These are phyloP conservation scores for Crossocerus cetratus DNA, from an alignment of 2,888 invertebrate genomes.

Conservation along the genomic window DNA sequence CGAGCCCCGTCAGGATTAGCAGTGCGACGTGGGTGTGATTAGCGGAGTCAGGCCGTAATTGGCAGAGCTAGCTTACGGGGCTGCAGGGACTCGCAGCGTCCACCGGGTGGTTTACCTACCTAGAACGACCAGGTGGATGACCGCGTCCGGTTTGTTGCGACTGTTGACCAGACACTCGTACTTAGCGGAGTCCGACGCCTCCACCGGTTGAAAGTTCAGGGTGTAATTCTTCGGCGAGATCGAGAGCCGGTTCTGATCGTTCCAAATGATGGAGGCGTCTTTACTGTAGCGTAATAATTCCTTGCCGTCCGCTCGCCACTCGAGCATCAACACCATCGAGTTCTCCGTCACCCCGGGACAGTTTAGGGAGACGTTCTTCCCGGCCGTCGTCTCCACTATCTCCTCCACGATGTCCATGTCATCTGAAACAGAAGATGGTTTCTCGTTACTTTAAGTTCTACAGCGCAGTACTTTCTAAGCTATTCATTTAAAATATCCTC, in stretches of 20 bases:
- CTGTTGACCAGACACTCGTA: slow-evolving; percentile 85
- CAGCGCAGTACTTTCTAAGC: neutral
- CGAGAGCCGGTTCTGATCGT: slow-evolving; percentile 79
- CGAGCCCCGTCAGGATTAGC: no score
- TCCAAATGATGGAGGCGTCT: slow-evolving; percentile 79
- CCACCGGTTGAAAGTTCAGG: slow-evolving; percentile 81
- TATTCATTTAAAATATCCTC: no score
- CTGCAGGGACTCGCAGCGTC: no score
- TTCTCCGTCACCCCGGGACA: slow-evolving; percentile 85
- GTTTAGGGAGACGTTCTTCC: slow-evolving; percentile 82
- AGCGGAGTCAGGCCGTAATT: no score
- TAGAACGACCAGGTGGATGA: slow-evolving; percentile 83
- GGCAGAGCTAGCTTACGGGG: no score
- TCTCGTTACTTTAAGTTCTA: neutral
- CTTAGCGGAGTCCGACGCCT: slow-evolving; percentile 82
- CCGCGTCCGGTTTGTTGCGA: slow-evolving; percentile 82
- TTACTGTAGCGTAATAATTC: slow-evolving; percentile 79
- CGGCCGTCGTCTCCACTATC: slow-evolving; percentile 81
- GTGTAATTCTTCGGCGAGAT: slow-evolving; percentile 81
- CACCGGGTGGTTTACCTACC: slow-evolving; percentile 77
- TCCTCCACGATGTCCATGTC: slow-evolving; percentile 80
- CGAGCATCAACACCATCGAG: slow-evolving; percentile 81
- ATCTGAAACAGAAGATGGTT: slow-evolving; percentile 78
- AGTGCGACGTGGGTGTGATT: no score
- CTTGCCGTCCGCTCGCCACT: slow-evolving; percentile 79